Evolutionary conservation across 2,888 invertebrate genomes (phyloP), one percentile per base, ranked within the genome.

Genomic region (Steinernema hermaphroditum): DNA sequence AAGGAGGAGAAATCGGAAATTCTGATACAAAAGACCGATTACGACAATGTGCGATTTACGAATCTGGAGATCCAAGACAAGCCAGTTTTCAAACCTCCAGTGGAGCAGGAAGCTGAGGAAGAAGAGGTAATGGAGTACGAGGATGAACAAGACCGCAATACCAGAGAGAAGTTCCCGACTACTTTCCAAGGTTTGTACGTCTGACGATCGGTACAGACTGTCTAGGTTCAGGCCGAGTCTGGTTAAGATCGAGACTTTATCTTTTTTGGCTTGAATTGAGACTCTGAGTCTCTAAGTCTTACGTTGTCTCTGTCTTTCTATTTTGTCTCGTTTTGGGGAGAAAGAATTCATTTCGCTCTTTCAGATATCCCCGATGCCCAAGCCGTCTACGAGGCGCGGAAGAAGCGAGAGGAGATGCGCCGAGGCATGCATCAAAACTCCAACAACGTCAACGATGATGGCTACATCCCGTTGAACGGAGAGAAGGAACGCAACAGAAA

Each of bases 311-410:
- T n/a, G n/a, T n/a, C n/a, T n/a, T n/a, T n/a, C n/a, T n/a, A n/a
- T n/a, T n/a, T n/a, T n/a, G n/a, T n/a, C n/a, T n/a, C n/a, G n/a
- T n/a, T n/a, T n/a, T n/a, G n/a, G n/a, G n/a, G n/a, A n/a, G n/a
- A n/a, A n/a, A n/a, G n/a, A n/a, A n/a, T n/a, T n/a, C n/a, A 62
- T 62, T 2, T 4, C 34, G 9, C 19, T 34, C 22, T 34, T 32
- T n/a, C 22, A 68, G 43, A 68, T 68, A 41, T 68, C 34, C 41
- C 43, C 22, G 68, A 72, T 90, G 96, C 97, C 12, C 94, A 94
- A 71, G 93, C 95, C 90, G 97, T 98, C 87, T 96, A 96, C 89
- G 94, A 94, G 80, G 96, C 96, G 14, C 91, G 96, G 86, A 97
- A 97, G 89, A 91, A 93, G 77, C 90, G 97, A 84, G 96, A 96